A percentile compares a stretch with the other conserved stretches of the same genome.
These are phyloP conservation scores for Magallana angulata DNA, from an alignment of 1,140 invertebrate species.

Conservation along the genomic window DNA sequence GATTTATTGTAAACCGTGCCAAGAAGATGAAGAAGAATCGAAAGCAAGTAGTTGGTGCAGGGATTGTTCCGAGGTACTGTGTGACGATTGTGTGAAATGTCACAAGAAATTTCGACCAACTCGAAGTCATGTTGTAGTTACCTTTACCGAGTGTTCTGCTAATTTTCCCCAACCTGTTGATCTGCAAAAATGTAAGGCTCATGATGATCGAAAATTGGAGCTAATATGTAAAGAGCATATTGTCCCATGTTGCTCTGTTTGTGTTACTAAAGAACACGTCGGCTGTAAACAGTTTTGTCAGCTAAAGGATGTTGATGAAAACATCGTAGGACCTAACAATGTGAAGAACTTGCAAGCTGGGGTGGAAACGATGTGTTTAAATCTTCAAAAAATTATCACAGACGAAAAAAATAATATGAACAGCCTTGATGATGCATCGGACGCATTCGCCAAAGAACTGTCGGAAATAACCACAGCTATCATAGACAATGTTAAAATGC, in stretches of 20 bases:
- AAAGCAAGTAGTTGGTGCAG: not conserved
- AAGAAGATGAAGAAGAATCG: not conserved
- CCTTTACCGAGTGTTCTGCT: not conserved
- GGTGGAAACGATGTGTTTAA: not conserved
- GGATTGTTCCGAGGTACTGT: not conserved
- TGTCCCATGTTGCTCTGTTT: not conserved
- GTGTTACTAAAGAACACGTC: not conserved
- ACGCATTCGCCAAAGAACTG: not conserved
- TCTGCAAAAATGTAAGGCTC: not conserved
- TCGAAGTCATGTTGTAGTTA: not conserved
- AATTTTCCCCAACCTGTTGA: not conserved
- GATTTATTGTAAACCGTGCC: not conserved
- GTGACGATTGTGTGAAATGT: not conserved
- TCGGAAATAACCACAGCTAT: not conserved
- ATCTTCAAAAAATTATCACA: not conserved
- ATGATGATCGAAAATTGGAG: not conserved
- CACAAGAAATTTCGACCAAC: not conserved
- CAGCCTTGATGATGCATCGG: not conserved
- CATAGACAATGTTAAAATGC: not conserved
- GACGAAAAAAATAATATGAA: not conserved
- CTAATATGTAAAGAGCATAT: not conserved
- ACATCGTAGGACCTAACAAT: not conserved
- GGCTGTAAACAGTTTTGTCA: not conserved
- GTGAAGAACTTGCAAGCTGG: not conserved
- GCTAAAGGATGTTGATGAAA: not conserved